Evolutionary conservation across 2,113 vertebrate genomes (phyloP).

Genomic region (Rhinoderma darwinii): DNA sequence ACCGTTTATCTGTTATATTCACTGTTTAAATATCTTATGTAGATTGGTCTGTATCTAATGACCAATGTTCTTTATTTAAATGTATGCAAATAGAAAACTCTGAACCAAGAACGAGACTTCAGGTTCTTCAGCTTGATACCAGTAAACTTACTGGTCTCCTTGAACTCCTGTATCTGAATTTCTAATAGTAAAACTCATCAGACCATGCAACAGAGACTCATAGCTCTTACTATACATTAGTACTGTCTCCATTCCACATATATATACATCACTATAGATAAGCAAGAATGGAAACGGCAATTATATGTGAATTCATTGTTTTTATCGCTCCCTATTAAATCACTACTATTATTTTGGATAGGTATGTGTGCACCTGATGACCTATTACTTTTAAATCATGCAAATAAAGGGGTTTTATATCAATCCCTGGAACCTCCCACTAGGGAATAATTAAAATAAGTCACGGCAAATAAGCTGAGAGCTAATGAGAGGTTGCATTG

Average conservation of each 20-base stretch:
- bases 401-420: constrained; percentile 35
- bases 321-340: neutral
- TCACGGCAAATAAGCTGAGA: constrained; percentile 41
- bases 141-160: neutral
- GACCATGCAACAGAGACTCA: neutral
- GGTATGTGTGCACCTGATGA: constrained; percentile 24
- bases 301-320: constrained; percentile 5
- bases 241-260: neutral
- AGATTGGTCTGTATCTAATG: neutral
- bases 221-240: neutral
- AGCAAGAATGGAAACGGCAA: neutral
- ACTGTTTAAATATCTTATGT: neutral
- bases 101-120: neutral
- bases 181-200: neutral
- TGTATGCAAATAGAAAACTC: neutral
- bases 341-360: constrained; percentile 2
- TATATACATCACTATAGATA: neutral
- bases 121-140: neutral
- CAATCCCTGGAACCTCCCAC: constrained; percentile 33
- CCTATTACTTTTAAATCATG: constrained; percentile 47
- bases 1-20: neutral
- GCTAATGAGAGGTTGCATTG: constrained; percentile 53
- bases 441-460: constrained; percentile 52
- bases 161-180: constrained; percentile 17
- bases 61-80: neutral